Evolutionary conservation across 2,888 invertebrate genomes (phyloP), one percentile per base, ranked within the genome.

Genomic region (Philereme transversata): DNA sequence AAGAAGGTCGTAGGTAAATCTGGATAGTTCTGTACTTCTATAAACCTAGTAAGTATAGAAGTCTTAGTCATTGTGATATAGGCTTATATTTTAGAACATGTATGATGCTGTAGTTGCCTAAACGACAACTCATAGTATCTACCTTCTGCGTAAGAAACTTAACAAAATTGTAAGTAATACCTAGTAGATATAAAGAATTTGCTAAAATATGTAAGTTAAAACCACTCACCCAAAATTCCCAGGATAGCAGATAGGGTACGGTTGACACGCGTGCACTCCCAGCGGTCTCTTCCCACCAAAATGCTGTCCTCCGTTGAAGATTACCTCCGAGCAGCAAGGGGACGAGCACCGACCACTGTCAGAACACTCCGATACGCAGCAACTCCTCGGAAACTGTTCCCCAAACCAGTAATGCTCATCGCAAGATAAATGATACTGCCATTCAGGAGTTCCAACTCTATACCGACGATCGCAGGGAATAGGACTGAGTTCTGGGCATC

Each of bases 251-350:
- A 88, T 62, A 49, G 86, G 82, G 45, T 77, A 71, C 22, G 81
- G 80, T 9, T 79, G 80, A 69, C 90, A 91, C 3, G 78, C 78
- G 60, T 89, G 89, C 67, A 77, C 67, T 9, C 75, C 74, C n/a
- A 76, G 70, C 5, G 73, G 70, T 47, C 79, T 75, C 70, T 91
- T 90, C 53, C 87, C 89, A 62, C 88, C 86, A 64, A 87, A 86
- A 68, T 92, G 92, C 70, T 90, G 87, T 3, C 92, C 92, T 3
- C 92, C 93, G 67, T 93, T 92, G 78, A 93, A 92, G 70, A 93
- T 93, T 70, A 90, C 90, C 68, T 93, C 93, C 11, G 92, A 92
- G 61, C 93, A 93, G 73, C 93, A 93, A 0, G 92, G 90, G 0
- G 92, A 92, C 5, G 92, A 90, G 65, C 88, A 92, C 34, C 90